Percentiles rank a stretch among this genome's conserved stretches.
Conservation (phyloP, 1,140 invertebrate species). For the Antheraea pernyi region DNA sequence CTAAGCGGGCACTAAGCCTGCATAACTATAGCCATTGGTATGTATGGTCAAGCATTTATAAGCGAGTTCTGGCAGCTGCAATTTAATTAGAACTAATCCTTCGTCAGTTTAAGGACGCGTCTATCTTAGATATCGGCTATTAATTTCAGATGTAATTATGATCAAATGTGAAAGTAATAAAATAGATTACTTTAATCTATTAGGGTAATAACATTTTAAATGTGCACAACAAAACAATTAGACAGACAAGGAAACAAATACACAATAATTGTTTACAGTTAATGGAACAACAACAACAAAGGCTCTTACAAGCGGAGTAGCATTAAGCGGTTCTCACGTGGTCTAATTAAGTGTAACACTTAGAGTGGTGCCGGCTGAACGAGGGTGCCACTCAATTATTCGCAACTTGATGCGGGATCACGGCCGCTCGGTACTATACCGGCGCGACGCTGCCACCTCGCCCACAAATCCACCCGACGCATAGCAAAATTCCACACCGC, state of each 20-base stretch:
- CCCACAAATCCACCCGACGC: slow-evolving; percentile 50
- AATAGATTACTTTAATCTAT: no score
- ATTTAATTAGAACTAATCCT: no score
- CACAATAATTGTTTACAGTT: slow-evolving; percentile 40
- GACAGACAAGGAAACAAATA: slow-evolving; percentile 16
- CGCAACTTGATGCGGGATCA: slow-evolving; percentile 70
- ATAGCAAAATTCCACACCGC: slow-evolving; percentile 58
- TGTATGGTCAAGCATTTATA: no score
- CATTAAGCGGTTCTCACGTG: slow-evolving; percentile 59
- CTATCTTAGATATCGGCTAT: no score
- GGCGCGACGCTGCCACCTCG: slow-evolving; percentile 22
- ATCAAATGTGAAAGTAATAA: no score
- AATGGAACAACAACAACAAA: slow-evolving; percentile 43
- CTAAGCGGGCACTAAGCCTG: no score
- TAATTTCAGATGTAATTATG: no score
- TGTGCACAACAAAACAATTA: neutral
- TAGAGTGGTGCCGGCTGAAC: slow-evolving; percentile 39
- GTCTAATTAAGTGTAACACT: slow-evolving; percentile 71
- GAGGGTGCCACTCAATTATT: slow-evolving; percentile 68
- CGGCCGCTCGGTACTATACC: slow-evolving; percentile 20
- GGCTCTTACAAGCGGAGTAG: slow-evolving; percentile 34
- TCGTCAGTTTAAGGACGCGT: no score
- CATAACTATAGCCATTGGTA: no score
- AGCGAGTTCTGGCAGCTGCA: no score
- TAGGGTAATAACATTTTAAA: neutral